Base-by-base conservation (phyloP, 2,888 invertebrate genomes). In the Caenorhabditis virilis region DNA sequence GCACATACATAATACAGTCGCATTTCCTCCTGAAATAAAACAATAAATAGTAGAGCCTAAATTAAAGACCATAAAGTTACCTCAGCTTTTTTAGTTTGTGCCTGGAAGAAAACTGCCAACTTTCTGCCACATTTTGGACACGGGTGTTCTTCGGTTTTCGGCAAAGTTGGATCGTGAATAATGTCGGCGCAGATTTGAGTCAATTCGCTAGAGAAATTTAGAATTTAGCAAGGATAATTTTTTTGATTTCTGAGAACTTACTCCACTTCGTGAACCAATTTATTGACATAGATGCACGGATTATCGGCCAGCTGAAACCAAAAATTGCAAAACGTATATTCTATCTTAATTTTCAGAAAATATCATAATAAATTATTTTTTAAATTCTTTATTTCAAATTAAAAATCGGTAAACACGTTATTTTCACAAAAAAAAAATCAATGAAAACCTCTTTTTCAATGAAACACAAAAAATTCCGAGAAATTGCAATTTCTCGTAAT, bases 261-360 rank as follows among this genome's bases (percentile, higher is more conserved):
- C 90, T 95, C 95, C 65, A 99, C 94, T 90, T 99, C 97, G 89
- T 98, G 98, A 89, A 94, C 95, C 88, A 98, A 95, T 88, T 97
- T 97, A 89, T 99, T 98, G 0, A 98, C 97, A 84, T 99, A 98
- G 63, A 98, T 97, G 84, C 98, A 99, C 83, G 95, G 94, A 55
- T 95, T 97, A 83, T 95, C 95, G 0, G 98, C 95, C 48, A 91
- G 88, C 85, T 63, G 57, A 30, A 45, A 55, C 7, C 13, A 33
- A 20, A 35, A 15, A 30, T 27, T 47, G 27, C 18, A 20, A 9
- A 20, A 6, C 20, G 20, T 6, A 9, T 22, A 22, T 16, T 38
- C n/a, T 11, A 38, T 6, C n/a, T 16, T 38, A 16, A 38, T 11
- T 11, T 38, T 38, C n/a, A 18, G n/a, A 38, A 30, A 26, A 47